Conservation (phyloP, 2,888 invertebrate species). For the Salpingus planirostris region DNA sequence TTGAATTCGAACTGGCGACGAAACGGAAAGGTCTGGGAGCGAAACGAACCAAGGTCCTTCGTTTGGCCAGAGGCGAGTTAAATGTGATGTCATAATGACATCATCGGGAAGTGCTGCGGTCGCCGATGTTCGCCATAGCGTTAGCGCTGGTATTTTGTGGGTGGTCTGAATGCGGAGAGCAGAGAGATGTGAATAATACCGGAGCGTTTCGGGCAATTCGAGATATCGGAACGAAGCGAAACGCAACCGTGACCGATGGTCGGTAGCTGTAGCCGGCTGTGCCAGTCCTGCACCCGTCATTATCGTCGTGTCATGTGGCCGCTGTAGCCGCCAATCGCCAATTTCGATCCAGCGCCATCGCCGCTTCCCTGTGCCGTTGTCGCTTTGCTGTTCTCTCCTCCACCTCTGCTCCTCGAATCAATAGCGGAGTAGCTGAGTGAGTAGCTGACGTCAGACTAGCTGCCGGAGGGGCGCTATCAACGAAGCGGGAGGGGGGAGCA, state of each 20-base stretch:
- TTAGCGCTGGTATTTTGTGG: slow-evolving; percentile 18
- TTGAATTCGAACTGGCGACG: too few species aligned
- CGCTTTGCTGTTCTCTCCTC: too few species aligned
- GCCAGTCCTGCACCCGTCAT: slow-evolving; percentile 1
- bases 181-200: too few species aligned
- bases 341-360: slow-evolving; percentile 37
- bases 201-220: too few species aligned
- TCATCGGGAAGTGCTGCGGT: slow-evolving; percentile 42
- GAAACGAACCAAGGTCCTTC: slow-evolving; percentile 32
- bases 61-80: slow-evolving; percentile 37
- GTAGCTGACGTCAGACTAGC: slow-evolving; percentile 41
- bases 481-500: slow-evolving; percentile 34
- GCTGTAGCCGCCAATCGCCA: too few species aligned
- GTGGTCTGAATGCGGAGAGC: slow-evolving; percentile 16
- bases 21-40: too few species aligned
- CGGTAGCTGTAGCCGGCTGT: slow-evolving; percentile 1
- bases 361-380: too few species aligned
- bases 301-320: slow-evolving; percentile 14
- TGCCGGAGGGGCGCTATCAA: slow-evolving; percentile 40
- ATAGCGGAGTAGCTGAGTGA: too few species aligned
- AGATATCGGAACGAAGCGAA: too few species aligned
- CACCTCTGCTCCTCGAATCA: slow-evolving; percentile 41
- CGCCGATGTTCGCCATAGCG: slow-evolving; percentile 14
- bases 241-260: too few species aligned
- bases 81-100: slow-evolving; percentile 47